Evolutionary conservation across 2,888 invertebrate species (phyloP).

Genomic region (Automeris io): DNA sequence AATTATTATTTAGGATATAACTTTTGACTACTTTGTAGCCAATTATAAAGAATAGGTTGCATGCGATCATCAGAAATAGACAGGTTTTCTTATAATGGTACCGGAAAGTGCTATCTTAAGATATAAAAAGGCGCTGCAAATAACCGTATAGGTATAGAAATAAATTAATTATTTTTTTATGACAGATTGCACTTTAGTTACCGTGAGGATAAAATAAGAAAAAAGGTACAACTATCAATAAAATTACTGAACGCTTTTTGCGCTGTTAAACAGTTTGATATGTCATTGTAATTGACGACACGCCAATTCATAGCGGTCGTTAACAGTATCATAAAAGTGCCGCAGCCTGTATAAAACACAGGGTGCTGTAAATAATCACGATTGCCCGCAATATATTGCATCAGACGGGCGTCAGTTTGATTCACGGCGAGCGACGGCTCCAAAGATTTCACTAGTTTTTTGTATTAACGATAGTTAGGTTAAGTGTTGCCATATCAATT

Average conservation of each 20-base stretch:
- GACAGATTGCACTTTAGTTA: background rate
- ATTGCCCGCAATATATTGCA: constrained; percentile 49
- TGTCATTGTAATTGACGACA: constrained; percentile 45
- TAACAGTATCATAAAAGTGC: constrained; percentile 33
- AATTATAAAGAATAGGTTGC: too few relatives aligned
- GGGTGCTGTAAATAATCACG: constrained; percentile 43
- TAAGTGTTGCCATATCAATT: too few relatives aligned
- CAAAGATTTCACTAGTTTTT: constrained; percentile 6
- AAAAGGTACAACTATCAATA: constrained; percentile 11
- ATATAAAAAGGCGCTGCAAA: background rate
- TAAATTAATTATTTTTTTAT: background rate
- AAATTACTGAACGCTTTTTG: constrained; percentile 28
- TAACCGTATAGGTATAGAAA: background rate
- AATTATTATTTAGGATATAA: too few relatives aligned
- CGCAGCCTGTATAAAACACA: constrained; percentile 23
- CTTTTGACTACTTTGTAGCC: too few relatives aligned
- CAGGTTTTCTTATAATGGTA: too few relatives aligned
- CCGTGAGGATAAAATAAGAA: background rate
- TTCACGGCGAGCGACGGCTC: constrained; percentile 22
- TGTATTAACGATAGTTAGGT: background rate
- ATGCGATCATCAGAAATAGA: too few relatives aligned
- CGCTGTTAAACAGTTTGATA: constrained; percentile 34
- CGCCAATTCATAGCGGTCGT: constrained; percentile 36
- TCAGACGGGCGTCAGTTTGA: constrained; percentile 24
- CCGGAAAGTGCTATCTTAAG: too few relatives aligned